These are phyloP conservation scores for Chiloscyllium plagiosum DNA, from an alignment of 2,113 vertebrate species.

Conservation along the genomic window DNA sequence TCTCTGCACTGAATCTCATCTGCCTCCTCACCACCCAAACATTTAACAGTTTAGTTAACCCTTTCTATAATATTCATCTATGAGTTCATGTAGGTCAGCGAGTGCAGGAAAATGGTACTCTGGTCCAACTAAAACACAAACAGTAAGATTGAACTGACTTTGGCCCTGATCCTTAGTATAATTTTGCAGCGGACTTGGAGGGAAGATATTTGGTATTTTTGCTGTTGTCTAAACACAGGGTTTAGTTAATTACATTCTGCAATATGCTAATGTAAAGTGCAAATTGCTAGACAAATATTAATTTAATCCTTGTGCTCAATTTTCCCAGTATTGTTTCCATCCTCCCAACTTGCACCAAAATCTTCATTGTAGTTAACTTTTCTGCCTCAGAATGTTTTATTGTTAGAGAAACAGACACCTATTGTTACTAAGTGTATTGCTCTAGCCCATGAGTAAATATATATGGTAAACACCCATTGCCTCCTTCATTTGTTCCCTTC, in stretches of 20 bases:
- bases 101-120: neutral
- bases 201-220: neutral
- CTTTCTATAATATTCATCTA: too few species aligned
- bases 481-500: too few species aligned
- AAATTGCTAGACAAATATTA: neutral
- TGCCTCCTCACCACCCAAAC: too few species aligned
- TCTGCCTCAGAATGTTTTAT: neutral
- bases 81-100: neutral
- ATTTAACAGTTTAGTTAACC: too few species aligned
- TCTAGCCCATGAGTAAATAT: neutral
- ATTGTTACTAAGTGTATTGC: neutral
- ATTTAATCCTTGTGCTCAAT: neutral
- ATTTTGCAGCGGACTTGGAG: neutral
- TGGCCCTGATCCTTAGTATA: neutral
- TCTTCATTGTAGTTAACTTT: neutral
- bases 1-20: too few species aligned
- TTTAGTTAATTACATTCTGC: neutral
- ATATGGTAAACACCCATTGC: neutral
- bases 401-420: neutral
- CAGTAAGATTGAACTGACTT: neutral
- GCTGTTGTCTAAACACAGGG: neutral
- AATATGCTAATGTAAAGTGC: neutral
- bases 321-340: neutral
- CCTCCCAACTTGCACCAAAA: neutral
- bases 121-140: neutral